phyloP scores from a whole-genome alignment of 2,797 vertebrate genomes.

The Tadarida brasiliensis region DNA sequence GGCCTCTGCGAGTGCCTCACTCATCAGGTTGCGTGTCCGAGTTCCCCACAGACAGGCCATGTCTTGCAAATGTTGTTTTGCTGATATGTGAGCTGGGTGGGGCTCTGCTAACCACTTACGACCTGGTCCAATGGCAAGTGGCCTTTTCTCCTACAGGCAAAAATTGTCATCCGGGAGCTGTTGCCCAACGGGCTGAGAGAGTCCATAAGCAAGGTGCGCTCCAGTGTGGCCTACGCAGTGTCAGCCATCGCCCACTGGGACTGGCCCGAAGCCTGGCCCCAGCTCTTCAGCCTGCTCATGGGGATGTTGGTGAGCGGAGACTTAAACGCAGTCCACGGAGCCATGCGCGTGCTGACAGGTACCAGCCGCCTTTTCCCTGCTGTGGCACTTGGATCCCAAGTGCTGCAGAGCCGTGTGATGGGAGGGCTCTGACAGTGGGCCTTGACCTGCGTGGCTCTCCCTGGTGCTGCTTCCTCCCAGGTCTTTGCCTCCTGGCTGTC shows the following conservation, averaged over 20 bases:
- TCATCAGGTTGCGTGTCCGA: neutral
- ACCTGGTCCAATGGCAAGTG: neutral
- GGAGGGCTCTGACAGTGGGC: neutral
- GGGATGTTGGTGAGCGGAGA: conserved; percentile 99
- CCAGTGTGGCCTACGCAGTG: conserved; percentile 97
- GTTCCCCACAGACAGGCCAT: neutral
- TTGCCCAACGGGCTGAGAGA: conserved; percentile 95
- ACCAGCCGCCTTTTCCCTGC: conserved; percentile 22
- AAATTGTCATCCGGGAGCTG: conserved; percentile 96
- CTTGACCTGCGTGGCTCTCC: neutral
- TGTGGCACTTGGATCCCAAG: neutral
- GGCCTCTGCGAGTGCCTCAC: neutral
- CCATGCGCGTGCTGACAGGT: conserved; percentile 99
- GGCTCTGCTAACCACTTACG: neutral
- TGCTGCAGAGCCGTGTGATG: neutral
- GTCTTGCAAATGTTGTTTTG: rapidly evolving
- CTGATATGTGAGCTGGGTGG: no score
- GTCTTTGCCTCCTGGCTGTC: no score
- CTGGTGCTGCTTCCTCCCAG: no score
- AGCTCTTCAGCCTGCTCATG: conserved; percentile 98
- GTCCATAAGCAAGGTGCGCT: conserved; percentile 98
- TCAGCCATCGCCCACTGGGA: conserved; percentile 99
- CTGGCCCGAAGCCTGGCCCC: conserved; percentile 99
- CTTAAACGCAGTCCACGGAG: conserved; percentile 96
- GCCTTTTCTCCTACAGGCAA: conserved; percentile 90